Evolutionary conservation across 2,113 vertebrate species (phyloP).

Genomic region (Phyllopteryx taeniolatus): DNA sequence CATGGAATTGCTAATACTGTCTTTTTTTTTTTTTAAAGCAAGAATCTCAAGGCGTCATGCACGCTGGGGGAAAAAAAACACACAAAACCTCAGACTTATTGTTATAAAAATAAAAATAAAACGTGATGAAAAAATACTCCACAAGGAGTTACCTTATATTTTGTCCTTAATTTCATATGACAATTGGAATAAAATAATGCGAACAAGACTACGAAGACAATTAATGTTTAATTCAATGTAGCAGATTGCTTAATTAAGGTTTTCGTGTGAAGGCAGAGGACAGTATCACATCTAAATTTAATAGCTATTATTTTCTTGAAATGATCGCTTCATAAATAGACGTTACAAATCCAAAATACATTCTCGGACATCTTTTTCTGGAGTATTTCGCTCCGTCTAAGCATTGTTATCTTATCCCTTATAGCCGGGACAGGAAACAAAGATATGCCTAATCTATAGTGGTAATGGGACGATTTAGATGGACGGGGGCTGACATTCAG

Average conservation of each 20-base stretch:
- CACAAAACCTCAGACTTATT: too few species aligned
- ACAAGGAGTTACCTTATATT: not conserved
- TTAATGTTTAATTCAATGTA: too few species aligned
- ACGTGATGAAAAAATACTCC: too few species aligned
- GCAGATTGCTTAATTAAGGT: not conserved
- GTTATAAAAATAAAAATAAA: too few species aligned
- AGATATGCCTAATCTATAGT: constrained; percentile 52
- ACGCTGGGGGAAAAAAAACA: too few species aligned
- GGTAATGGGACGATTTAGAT: constrained; percentile 42
- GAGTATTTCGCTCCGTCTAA: constrained; percentile 41
- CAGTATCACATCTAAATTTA: not conserved
- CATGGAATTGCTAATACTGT: not conserved
- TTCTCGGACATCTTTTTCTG: not conserved
- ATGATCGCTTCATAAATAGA: not conserved
- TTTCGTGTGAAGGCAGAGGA: not conserved
- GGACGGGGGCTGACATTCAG: not conserved
- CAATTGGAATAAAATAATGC: not conserved
- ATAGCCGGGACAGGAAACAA: constrained; percentile 48
- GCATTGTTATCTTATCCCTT: constrained; percentile 48
- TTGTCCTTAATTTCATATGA: not conserved
- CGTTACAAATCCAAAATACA: not conserved
- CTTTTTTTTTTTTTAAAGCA: not conserved
- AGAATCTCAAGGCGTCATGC: too few species aligned
- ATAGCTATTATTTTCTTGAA: too few species aligned
- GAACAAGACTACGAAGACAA: too few species aligned